Conservation (phyloP, 2,888 invertebrate genomes). For the Arge pagana region DNA sequence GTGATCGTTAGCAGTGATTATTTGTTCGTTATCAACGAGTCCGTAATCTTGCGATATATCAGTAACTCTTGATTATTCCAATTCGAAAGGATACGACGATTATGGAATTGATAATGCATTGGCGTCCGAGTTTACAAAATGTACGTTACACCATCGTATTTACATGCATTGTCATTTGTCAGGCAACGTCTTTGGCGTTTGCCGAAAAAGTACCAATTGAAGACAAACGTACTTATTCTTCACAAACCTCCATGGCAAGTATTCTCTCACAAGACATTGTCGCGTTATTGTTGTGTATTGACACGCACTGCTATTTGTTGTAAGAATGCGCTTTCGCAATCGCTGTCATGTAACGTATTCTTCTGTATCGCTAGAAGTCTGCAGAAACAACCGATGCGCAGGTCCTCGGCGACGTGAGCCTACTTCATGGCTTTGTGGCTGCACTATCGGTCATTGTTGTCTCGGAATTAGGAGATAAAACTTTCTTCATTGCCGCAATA, state of each 20-base stretch:
- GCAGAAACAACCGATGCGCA: conserved; percentile 32
- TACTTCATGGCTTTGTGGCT: conserved; percentile 92
- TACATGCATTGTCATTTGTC: neutral
- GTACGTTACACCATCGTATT: conserved; percentile 1
- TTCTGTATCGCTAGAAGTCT: conserved; percentile 33
- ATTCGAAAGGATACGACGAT: too few relatives aligned
- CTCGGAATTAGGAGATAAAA: conserved; percentile 98
- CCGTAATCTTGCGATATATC: too few relatives aligned
- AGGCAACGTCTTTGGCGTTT: conserved; percentile 6
- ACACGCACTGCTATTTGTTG: neutral
- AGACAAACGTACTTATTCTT: neutral
- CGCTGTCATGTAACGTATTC: too few relatives aligned
- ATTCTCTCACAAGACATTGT: neutral
- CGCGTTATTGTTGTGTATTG: neutral
- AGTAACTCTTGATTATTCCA: too few relatives aligned
- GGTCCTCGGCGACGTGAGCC: conserved; percentile 67
- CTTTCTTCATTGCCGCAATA: conserved; percentile 99
- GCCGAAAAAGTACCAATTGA: conserved; percentile 12
- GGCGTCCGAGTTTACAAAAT: conserved; percentile 1
- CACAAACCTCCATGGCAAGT: conserved; percentile 14
- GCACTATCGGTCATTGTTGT: conserved; percentile 95
- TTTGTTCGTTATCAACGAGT: too few relatives aligned
- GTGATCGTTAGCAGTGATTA: too few relatives aligned
- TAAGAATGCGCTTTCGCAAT: too few relatives aligned
- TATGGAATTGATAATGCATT: too few relatives aligned